Conservation (phyloP, 2,888 invertebrate species). For the Beris chalybata region DNA sequence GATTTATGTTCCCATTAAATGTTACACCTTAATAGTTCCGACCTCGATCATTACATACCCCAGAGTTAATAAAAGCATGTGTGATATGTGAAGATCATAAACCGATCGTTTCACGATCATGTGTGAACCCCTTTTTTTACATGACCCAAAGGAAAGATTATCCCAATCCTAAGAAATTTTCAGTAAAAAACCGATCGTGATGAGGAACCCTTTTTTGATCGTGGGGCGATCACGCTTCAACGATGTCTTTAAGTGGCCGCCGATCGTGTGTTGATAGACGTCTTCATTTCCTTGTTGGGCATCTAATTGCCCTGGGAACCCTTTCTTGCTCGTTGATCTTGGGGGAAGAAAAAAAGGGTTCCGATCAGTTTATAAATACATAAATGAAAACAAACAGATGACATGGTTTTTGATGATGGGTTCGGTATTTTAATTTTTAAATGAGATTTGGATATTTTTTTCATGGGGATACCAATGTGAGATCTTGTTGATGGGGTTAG, state of each 20-base stretch:
- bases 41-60: slow-evolving; percentile 29
- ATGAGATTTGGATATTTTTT: slow-evolving; percentile 4
- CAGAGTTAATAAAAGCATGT: slow-evolving; percentile 21
- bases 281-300: slow-evolving; percentile 31
- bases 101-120: slow-evolving; percentile 22
- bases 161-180: neutral
- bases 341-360: slow-evolving; percentile 12
- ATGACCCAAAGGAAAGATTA: slow-evolving; percentile 1
- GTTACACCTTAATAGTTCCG: slow-evolving; percentile 36
- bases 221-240: slow-evolving; percentile 28
- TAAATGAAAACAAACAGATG: slow-evolving; percentile 31
- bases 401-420: slow-evolving; percentile 27
- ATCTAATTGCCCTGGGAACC: slow-evolving; percentile 33
- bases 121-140: slow-evolving; percentile 35
- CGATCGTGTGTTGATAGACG: slow-evolving; percentile 33
- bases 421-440: neutral
- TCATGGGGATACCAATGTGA: neutral
- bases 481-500: slow-evolving; percentile 11
- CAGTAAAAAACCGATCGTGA: slow-evolving; percentile 3
- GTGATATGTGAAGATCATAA: slow-evolving; percentile 29
- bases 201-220: slow-evolving; percentile 22
- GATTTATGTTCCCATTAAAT: slow-evolving; percentile 35
- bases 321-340: slow-evolving; percentile 8
- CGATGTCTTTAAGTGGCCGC: slow-evolving; percentile 27
- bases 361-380: neutral